Conservation (phyloP, 2,888 invertebrate genomes). For the Stenodera caucasica region DNA sequence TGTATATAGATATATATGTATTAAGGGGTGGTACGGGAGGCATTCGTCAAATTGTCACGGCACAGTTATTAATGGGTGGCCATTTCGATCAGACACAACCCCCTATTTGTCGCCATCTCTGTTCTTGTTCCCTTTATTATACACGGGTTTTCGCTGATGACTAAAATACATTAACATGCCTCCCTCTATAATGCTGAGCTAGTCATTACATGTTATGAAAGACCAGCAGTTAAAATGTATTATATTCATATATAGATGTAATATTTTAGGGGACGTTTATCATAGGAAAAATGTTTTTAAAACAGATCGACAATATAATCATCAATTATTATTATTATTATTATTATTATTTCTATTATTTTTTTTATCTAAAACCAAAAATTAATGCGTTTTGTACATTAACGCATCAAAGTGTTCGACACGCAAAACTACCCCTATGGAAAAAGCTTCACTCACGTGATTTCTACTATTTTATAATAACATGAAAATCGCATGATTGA, state of each 20-base stretch:
- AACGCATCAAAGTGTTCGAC: neutral
- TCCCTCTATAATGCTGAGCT: constrained; percentile 50
- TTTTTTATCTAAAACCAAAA: neutral
- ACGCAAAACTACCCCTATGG: no score
- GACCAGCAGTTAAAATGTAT: constrained; percentile 49
- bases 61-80: constrained; percentile 53
- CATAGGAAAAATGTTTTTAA: constrained; percentile 39
- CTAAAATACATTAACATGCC: constrained; percentile 54
- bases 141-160: constrained; percentile 43
- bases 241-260: constrained; percentile 35
- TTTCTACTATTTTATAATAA: neutral
- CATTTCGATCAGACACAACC: constrained; percentile 45
- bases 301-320: constrained; percentile 29
- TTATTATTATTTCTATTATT: neutral
- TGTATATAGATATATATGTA: neutral
- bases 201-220: constrained; percentile 54
- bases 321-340: constrained; percentile 22
- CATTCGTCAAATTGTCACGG: constrained; percentile 54
- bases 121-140: constrained; percentile 31
- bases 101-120: constrained; percentile 44
- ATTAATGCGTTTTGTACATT: neutral
- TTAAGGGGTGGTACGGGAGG: constrained; percentile 60
- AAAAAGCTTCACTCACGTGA: neutral
- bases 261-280: constrained; percentile 47
- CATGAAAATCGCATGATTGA: neutral